Evolutionary conservation across 2,888 invertebrate species (phyloP).

Genomic region (Phania funesta): DNA sequence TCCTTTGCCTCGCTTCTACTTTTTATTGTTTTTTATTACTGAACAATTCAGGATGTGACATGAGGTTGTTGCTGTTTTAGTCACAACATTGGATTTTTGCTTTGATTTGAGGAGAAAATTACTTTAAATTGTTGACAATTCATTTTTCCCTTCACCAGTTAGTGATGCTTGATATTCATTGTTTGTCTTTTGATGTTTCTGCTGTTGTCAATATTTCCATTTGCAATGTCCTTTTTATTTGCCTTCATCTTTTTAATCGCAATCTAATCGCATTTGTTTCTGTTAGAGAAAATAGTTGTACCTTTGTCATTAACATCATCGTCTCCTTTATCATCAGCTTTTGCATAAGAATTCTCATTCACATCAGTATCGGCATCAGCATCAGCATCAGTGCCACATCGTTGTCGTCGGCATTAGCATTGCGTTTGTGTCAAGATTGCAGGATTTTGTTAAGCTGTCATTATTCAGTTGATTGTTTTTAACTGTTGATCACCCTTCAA

Average conservation of each 20-base stretch:
- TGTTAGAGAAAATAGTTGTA: conserved; percentile 5
- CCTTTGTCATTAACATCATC: conserved; percentile 16
- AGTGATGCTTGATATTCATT: conserved; percentile 30
- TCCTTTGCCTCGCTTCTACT: conserved; percentile 45
- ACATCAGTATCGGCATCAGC: not conserved
- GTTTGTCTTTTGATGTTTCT: not conserved
- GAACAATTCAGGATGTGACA: conserved; percentile 15
- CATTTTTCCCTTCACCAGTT: conserved; percentile 39
- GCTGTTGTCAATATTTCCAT: not conserved
- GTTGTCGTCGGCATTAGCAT: conserved; percentile 12
- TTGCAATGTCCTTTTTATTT: conserved; percentile 16
- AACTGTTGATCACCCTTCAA: conserved; percentile 58
- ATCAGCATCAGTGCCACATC: no score
- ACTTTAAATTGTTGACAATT: conserved; percentile 65
- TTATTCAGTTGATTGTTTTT: conserved; percentile 58
- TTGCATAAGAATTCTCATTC: conserved; percentile 15
- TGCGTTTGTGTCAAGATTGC: conserved; percentile 39
- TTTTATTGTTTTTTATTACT: conserved; percentile 28
- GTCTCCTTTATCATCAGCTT: conserved; percentile 14
- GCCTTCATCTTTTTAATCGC: conserved; percentile 44
- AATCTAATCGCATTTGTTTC: conserved; percentile 51
- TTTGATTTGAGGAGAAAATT: conserved; percentile 57
- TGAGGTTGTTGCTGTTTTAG: conserved; percentile 5
- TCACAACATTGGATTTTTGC: conserved; percentile 32
- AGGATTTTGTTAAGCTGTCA: conserved; percentile 56